These are phyloP conservation scores for Zoanthus gigantus DNA, from an alignment of 92 coral and sea anemone species.

Conservation along the genomic window DNA sequence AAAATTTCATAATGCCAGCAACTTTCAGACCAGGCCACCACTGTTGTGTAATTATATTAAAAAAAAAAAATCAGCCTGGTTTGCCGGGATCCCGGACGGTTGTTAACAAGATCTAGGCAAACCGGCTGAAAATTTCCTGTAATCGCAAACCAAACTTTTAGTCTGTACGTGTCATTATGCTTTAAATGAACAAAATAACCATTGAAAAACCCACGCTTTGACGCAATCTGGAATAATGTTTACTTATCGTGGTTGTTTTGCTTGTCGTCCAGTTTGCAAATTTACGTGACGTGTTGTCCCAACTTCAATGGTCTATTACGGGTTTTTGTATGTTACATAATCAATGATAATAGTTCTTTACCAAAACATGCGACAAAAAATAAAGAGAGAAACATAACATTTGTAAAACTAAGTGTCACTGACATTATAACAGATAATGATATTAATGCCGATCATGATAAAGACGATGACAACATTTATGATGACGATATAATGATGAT, in stretches of 20 bases:
- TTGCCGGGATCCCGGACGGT: too few species aligned
- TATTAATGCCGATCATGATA: not conserved
- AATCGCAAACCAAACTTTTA: too few species aligned
- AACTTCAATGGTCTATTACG: not conserved
- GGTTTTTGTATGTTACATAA: not conserved
- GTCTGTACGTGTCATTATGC: not conserved
- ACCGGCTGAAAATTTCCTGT: too few species aligned
- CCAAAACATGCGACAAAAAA: not conserved
- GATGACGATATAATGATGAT: not conserved
- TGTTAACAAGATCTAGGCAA: too few species aligned
- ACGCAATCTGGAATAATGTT: not conserved
- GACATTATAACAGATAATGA: not conserved
- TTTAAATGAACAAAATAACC: not conserved
- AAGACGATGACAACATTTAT: too few species aligned
- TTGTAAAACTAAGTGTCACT: not conserved
- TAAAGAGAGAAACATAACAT: too few species aligned
- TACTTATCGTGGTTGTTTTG: not conserved
- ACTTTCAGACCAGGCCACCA: too few species aligned
- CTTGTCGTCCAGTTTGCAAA: not conserved
- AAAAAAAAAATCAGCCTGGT: too few species aligned
- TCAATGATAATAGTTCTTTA: too few species aligned
- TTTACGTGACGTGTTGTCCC: not conserved
- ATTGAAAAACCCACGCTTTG: not conserved
- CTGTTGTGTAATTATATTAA: too few species aligned
- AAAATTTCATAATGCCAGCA: too few species aligned